Conservation (phyloP, 2,113 vertebrate species). For the Rhadina sibilatrix region DNA sequence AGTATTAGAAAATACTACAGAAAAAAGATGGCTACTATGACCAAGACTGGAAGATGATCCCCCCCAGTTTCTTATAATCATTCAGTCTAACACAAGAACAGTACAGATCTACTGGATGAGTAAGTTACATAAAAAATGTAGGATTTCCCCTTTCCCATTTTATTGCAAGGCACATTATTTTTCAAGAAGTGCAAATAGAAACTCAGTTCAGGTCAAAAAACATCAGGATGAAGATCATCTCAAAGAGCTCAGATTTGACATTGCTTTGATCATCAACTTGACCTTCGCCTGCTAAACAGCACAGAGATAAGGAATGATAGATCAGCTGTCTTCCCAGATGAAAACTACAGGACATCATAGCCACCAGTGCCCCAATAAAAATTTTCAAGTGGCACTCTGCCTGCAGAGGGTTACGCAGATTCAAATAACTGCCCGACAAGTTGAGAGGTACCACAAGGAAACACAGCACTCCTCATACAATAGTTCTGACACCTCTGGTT, state of each 20-base stretch:
- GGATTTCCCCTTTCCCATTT: not conserved
- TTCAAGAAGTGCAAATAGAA: not conserved
- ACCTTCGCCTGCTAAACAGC: not conserved
- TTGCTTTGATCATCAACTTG: not conserved
- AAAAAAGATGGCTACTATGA: not conserved
- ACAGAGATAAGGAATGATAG: not conserved
- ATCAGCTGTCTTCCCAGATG: not conserved
- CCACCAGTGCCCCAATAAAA: not conserved
- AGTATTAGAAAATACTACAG: not conserved
- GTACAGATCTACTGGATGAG: not conserved
- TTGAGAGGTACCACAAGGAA: not conserved
- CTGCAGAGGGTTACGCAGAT: not conserved
- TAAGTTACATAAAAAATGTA: not conserved
- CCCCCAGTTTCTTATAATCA: not conserved
- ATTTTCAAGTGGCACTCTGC: not conserved
- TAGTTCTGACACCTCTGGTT: not conserved
- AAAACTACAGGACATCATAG: not conserved
- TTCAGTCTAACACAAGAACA: not conserved
- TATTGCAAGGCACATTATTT: not conserved
- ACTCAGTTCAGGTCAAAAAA: not conserved
- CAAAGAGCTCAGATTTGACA: not conserved
- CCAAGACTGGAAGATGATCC: not conserved
- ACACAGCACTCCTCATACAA: not conserved
- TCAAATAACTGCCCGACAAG: not conserved
- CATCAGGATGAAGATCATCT: not conserved